Evolutionary conservation across 2,797 vertebrate genomes (phyloP), one percentile per base, ranked within the genome.

Genomic region (Pygocentrus nattereri): DNA sequence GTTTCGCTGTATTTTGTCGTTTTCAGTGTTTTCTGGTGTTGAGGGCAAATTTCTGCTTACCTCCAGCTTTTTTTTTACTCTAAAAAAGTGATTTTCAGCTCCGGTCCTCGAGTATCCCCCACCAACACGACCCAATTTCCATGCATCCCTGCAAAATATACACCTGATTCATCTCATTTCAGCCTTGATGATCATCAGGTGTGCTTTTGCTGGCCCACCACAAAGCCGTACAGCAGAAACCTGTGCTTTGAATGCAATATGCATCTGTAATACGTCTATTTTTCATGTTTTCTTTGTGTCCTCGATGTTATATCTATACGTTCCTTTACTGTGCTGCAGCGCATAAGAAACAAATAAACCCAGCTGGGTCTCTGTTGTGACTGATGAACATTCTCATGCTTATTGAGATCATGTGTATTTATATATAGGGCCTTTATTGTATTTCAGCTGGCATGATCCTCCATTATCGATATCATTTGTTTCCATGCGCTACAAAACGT

Each of bases 1-100:
- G 76, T 83, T 83, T 83, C 81, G 76, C 76, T 83, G 71, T 62
- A 81, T 83, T 83, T 74, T 79, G 76, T 69, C 81, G 52, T 83
- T 79, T 79, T 30, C 71, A 18, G 6, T 59, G 49, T 41, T 73
- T 78, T 56, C 50, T 69, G 5, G 7, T 59, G 81, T 59, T 13
- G 61, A 67, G 81, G 44, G 49, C 44, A 11, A 8, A 61, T 59
- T 74, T 61, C 62, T 83, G 81, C 81, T 13, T 44, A 50, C 7
- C 70, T 23, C 50, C 25, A 34, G 30, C 59, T 56, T 82, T 74
- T 78, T 78, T 38, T 59, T 27, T 8, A 8, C 41, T 34, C 81
- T 79, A 83, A 83, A 83, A 83, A 71, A 74, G 52, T 27, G 76
- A 73, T 74, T 54, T 82, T 79, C 76, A 82, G 76, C 70, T 78